Evolutionary conservation across 2,113 vertebrate genomes (phyloP).

Genomic region (Trochalopteron elliotii): DNA sequence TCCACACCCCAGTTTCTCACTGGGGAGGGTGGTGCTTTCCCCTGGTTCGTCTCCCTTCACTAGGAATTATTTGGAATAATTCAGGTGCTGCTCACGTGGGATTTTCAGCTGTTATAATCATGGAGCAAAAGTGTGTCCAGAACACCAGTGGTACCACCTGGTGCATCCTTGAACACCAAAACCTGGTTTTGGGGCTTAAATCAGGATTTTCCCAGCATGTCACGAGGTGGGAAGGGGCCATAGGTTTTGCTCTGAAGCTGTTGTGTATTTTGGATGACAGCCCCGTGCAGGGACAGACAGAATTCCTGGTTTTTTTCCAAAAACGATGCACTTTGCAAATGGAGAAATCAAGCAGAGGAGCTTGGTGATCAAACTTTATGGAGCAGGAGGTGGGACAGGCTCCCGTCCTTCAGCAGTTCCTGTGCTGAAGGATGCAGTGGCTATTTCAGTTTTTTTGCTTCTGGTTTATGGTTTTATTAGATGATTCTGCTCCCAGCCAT

Average conservation of each 20-base stretch:
- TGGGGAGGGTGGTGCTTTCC: not conserved
- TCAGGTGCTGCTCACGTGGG: fast-evolving
- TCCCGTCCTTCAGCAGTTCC: not conserved
- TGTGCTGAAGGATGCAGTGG: not conserved
- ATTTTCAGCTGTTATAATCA: not conserved
- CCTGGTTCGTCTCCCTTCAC: not conserved
- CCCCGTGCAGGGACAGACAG: not conserved
- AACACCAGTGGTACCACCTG: not conserved
- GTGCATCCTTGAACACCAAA: not conserved
- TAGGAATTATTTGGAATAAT: not conserved
- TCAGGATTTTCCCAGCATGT: not conserved
- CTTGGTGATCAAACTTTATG: too few relatives aligned
- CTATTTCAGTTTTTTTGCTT: not conserved
- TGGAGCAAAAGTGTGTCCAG: not conserved
- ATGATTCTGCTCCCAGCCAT: not conserved
- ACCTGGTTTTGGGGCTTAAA: not conserved
- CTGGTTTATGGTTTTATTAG: not conserved
- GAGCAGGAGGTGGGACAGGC: not conserved
- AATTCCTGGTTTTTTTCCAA: not conserved
- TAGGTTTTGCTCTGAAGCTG: not conserved
- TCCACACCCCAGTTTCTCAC: fast-evolving
- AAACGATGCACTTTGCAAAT: not conserved
- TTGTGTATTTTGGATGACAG: not conserved
- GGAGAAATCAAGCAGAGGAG: not conserved
- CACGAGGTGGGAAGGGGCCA: fast-evolving